A percentile compares a stretch with the other conserved stretches of the same genome.
Conservation (phyloP, 2,888 invertebrate genomes). For the Ochropacha duplaris region DNA sequence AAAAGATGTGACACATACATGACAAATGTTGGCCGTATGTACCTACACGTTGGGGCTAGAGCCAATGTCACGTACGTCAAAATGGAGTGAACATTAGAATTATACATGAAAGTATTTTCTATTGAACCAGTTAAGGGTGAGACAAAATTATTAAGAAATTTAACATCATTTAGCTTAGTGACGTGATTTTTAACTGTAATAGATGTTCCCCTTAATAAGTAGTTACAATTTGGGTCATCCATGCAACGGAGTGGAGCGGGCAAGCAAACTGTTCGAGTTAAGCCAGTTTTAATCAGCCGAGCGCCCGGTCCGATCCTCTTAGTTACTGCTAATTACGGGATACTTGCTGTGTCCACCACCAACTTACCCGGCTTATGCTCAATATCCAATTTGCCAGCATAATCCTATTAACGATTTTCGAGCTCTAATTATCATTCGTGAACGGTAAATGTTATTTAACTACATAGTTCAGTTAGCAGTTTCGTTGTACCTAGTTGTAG, state of each 20-base stretch:
- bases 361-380: conserved; percentile 69
- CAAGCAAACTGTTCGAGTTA: conserved; percentile 48
- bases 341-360: conserved; percentile 70
- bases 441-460: conserved; percentile 19
- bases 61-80: not conserved
- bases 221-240: conserved; percentile 45
- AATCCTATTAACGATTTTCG: conserved; percentile 74
- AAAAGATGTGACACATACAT: conserved; percentile 1
- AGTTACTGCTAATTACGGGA: conserved; percentile 76
- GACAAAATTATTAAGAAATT: not conserved
- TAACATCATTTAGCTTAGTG: conserved; percentile 8
- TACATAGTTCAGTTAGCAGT: not conserved
- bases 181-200: conserved; percentile 4
- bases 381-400: conserved; percentile 74
- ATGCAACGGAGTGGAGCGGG: conserved; percentile 20
- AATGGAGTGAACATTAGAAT: not conserved
- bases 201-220: conserved; percentile 29
- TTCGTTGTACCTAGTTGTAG: not conserved
- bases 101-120: not conserved
- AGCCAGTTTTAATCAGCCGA: conserved; percentile 71
- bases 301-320: conserved; percentile 55
- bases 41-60: not conserved
- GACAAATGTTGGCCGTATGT: conserved; percentile 1
- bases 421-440: conserved; percentile 56
- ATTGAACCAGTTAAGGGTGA: not conserved